Evolutionary conservation across 2,888 invertebrate genomes (phyloP), one percentile per base, ranked within the genome.

Genomic region (Lysandra bellargus): DNA sequence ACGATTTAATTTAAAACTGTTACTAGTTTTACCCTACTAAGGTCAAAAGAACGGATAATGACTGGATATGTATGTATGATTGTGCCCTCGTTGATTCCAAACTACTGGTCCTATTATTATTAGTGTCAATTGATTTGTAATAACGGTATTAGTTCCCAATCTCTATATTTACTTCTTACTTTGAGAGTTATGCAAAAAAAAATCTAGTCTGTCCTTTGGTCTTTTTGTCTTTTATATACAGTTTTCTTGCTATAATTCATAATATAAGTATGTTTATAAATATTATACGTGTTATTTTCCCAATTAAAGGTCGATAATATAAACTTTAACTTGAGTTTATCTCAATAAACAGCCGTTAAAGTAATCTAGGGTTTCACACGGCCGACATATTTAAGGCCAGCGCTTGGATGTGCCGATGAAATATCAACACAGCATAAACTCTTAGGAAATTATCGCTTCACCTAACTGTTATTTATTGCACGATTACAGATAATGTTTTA

Each of bases 381-480:
- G 80, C 81, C 23, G 30, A 75, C 80, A 79, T 81, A 80, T 84
- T 81, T 83, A 82, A 83, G 80, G 82, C 49, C 9, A 49, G 49
- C 49, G 9, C 80, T 79, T 84, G 80, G 83, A 83, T 80, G 74
- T 76, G 78, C 76, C 78, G 77, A n/a, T 78, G 81, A 82, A 80
- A 82, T 84, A 85, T 84, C 84, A 81, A 80, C 82, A 81, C 82
- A 82, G 81, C 83, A 84, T 85, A 85, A 85, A 85, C 83, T 83
- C 84, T 83, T 83, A 83, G 82, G 79, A 79, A 80, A 79, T 75
- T 76, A 79, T 79, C 79, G 61, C 49, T 30, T 30, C 49, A 53
- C 75, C 53, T 75, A 49, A 76, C 44, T n/a, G 40, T 44, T 74
- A 44, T 74, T 69, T 69, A 69, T 69, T 69, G 69, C 33, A 69